Evolutionary conservation across 2,113 vertebrate genomes (phyloP), one percentile per base, ranked within the genome.

Genomic region (Glaucidium brasilianum): DNA sequence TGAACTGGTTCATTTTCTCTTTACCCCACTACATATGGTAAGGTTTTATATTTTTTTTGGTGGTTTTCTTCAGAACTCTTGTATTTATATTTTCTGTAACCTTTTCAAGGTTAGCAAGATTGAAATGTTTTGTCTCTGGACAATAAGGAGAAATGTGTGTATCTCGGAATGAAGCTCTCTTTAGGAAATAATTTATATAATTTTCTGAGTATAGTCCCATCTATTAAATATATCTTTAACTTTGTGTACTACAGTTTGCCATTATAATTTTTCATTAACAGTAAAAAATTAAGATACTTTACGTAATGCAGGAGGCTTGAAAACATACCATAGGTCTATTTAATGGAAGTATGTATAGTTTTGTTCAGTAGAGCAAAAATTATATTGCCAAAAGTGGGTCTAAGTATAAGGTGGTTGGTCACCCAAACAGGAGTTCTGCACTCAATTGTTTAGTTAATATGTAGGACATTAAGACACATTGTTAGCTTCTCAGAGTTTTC

Each of bases 1-100:
- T 29, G 99, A 99, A 56, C 96, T 99, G 95, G 97, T 99, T 39
- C 99, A 99, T 94, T 99, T 99, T 97, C 98, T 99, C 34, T 99
- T 99, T 89, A 98, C 98, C 5, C 99, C 99, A 4, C 98, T 99
- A 73, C 98, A 98, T 81, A 99, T 99, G 99, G 99, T 99, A 94
- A 98, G 98, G 18, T 66, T 96, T 95, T 73, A 55, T 41, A 30
- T 25, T 64, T 71, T 75, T 68, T 34, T 50, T 8, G 45, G 66
- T n/a, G 6, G 47, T 90, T 64, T 26, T 29, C 35, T 71, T 84
- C 64, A 82, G 47, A 90, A 39, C 20, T 67, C 29, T 30, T 95
- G 47, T 41, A 17, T 43, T 94, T 84, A 26, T 47, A 29, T 16
- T 9, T 15, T 74, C 32, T 63, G n/a, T 55, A 91, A 80, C 41